phyloP scores from a whole-genome alignment of 2,113 vertebrate species.

The Prinia subflava region DNA sequence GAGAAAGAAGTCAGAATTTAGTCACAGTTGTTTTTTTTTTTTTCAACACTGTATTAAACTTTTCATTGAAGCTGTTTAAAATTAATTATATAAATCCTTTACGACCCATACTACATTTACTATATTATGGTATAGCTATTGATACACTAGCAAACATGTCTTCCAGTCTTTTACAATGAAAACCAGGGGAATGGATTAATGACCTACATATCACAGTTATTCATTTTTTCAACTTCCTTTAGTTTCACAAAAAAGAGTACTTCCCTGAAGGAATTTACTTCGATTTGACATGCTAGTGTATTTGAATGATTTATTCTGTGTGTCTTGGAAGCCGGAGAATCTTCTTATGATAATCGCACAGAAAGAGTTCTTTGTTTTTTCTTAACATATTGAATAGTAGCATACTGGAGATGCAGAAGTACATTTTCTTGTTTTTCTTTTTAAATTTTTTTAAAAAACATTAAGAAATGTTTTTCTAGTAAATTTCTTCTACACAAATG shows the following conservation, averaged over 20 bases:
- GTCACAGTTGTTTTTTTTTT: rapidly evolving
- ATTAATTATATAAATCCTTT: not conserved
- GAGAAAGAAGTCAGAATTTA: not conserved
- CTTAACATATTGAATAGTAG: not conserved
- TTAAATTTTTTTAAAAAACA: too few species aligned
- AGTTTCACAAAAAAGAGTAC: conserved; percentile 11
- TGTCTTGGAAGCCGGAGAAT: not conserved
- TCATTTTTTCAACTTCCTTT: not conserved
- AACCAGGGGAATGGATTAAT: not conserved
- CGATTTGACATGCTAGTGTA: not conserved
- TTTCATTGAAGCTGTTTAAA: not conserved
- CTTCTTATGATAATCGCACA: not conserved
- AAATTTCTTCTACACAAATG: not conserved
- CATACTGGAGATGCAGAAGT: not conserved
- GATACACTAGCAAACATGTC: not conserved
- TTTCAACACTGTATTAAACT: not conserved
- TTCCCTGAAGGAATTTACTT: conserved; percentile 14
- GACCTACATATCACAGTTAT: not conserved
- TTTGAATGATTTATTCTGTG: conserved; percentile 8
- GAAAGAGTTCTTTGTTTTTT: not conserved
- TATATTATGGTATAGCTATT: not conserved
- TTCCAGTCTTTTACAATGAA: not conserved
- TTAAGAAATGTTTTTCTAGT: not conserved
- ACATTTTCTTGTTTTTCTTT: not conserved
- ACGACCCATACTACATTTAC: not conserved